phyloP scores from a whole-genome alignment of 2,797 vertebrate genomes.

The Urophycis tenuis region DNA sequence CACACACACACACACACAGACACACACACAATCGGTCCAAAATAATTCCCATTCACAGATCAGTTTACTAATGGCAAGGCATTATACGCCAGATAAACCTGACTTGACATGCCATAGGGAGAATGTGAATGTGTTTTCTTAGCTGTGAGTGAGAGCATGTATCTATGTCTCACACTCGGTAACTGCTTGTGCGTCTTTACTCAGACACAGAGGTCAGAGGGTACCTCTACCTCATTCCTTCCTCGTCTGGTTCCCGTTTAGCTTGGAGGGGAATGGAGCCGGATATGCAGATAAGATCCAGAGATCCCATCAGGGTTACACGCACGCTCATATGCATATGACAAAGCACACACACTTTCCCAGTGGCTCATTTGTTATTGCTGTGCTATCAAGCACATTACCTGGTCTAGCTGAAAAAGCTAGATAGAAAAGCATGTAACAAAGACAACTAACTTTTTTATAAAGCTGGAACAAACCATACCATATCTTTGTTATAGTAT shows the following conservation, averaged over 20 bases:
- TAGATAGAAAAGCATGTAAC: neutral
- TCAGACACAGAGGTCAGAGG: conserved; percentile 20
- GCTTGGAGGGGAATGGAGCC: neutral
- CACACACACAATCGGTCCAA: conserved; percentile 14
- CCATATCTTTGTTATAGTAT: neutral
- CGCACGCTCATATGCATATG: neutral
- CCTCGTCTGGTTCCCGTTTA: neutral
- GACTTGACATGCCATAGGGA: conserved; percentile 43
- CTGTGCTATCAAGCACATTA: neutral
- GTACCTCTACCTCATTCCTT: conserved; percentile 13
- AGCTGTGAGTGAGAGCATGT: conserved; percentile 21
- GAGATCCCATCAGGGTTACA: neutral
- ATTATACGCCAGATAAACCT: conserved; percentile 49
- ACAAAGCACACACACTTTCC: neutral
- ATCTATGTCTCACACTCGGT: neutral
- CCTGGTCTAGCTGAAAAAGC: neutral
- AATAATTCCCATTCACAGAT: conserved; percentile 41
- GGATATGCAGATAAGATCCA: neutral
- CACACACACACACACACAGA: conserved; percentile 11
- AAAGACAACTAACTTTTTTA: too few relatives aligned
- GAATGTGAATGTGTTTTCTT: conserved; percentile 47
- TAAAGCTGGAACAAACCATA: too few relatives aligned
- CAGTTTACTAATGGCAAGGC: conserved; percentile 45
- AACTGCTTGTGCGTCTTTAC: conserved; percentile 12
- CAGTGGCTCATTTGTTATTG: neutral